phyloP scores from a whole-genome alignment of 2,888 invertebrate species.

The Diloba caeruleocephala region DNA sequence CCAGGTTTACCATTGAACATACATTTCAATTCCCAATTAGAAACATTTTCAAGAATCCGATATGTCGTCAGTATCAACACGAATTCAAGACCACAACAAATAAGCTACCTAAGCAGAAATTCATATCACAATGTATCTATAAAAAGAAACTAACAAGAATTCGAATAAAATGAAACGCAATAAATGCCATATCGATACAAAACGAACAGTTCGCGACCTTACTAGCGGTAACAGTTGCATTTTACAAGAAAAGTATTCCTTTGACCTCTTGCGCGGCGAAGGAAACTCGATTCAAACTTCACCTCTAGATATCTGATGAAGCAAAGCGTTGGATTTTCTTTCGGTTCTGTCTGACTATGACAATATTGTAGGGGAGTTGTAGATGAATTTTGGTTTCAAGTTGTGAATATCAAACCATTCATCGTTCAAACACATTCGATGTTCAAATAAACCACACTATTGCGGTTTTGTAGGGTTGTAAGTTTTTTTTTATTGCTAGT shows the following conservation, averaged over 20 bases:
- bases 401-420: too few species aligned
- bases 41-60: too few species aligned
- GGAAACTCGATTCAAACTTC: constrained; percentile 73
- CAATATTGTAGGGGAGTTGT: constrained; percentile 46
- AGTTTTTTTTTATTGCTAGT: too few species aligned
- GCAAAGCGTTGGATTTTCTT: constrained; percentile 65
- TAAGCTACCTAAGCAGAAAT: constrained; percentile 3
- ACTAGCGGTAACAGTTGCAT: constrained; percentile 51
- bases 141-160: constrained; percentile 37
- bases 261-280: constrained; percentile 59
- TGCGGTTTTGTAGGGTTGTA: too few species aligned
- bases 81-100: neutral
- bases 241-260: constrained; percentile 54
- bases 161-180: constrained; percentile 41
- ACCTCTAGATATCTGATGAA: constrained; percentile 69
- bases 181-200: constrained; percentile 45
- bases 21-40: too few species aligned
- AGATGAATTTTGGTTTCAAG: too few species aligned
- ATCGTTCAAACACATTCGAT: too few species aligned
- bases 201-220: constrained; percentile 42
- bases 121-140: constrained; percentile 7
- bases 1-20: too few species aligned
- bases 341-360: constrained; percentile 62
- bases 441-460: too few species aligned
- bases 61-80: neutral